Percentiles rank a stretch among this genome's conserved stretches.
Conservation (phyloP, 2,797 vertebrate genomes). For the Macroramphosus scolopax region DNA sequence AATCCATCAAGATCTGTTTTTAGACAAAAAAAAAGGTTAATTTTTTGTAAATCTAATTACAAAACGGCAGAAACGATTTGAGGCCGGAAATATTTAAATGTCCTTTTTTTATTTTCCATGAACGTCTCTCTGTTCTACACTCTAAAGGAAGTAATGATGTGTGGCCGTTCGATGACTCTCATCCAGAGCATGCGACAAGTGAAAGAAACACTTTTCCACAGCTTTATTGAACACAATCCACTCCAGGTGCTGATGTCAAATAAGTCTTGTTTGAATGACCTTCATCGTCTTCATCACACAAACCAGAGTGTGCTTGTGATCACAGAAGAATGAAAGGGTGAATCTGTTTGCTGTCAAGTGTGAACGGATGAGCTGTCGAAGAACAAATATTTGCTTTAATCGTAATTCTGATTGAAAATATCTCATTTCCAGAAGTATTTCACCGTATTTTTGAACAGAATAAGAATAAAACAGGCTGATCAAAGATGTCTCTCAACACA, state of each 20-base stretch:
- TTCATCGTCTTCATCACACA: constrained; percentile 17
- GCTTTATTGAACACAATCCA: constrained; percentile 67
- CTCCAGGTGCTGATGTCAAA: constrained; percentile 49
- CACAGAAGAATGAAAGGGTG: constrained; percentile 24
- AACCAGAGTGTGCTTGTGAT: constrained; percentile 29
- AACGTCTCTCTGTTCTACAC: not conserved
- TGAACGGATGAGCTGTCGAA: constrained; percentile 5
- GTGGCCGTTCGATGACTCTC: not conserved
- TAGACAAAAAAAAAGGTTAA: constrained; percentile 8
- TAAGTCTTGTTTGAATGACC: constrained; percentile 31
- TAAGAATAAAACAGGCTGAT: constrained; percentile 20
- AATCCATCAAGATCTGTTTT: constrained; percentile 31
- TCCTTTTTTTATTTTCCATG: constrained; percentile 2
- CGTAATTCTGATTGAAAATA: not conserved
- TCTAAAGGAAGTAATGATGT: not conserved
- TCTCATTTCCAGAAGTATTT: not conserved
- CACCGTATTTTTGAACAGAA: not conserved
- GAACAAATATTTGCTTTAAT: not conserved
- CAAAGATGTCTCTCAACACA: constrained; percentile 22
- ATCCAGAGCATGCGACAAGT: not conserved
- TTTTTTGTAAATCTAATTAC: constrained; percentile 21
- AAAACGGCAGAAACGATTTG: constrained; percentile 9
- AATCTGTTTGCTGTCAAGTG: constrained; percentile 10
- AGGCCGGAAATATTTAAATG: constrained; percentile 4
- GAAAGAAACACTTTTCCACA: constrained; percentile 36